Conservation (phyloP, 2,797 vertebrate genomes). For the Argya squamiceps region DNA sequence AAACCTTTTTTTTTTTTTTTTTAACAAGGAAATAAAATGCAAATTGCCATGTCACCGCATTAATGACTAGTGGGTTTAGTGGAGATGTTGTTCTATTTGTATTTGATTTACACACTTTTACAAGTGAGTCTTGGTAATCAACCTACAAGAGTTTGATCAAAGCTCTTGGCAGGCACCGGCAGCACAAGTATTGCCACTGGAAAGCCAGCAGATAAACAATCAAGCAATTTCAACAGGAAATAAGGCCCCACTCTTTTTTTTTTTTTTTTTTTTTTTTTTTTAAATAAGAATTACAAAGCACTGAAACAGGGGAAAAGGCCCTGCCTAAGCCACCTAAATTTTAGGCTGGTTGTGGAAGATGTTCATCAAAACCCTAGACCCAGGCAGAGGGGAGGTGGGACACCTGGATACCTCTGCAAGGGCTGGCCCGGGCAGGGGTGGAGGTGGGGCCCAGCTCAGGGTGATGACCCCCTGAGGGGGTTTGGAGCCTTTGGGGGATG, state of each 20-base stretch:
- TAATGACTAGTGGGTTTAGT: background rate
- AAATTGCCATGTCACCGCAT: accelerated
- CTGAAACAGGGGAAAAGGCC: background rate
- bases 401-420: background rate
- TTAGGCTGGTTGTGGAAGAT: background rate
- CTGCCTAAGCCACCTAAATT: background rate
- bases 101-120: background rate
- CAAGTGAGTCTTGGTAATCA: background rate
- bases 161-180: background rate
- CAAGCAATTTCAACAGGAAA: background rate
- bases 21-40: background rate
- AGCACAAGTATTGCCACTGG: background rate
- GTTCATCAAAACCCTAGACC: background rate
- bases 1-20: accelerated
- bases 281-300: background rate
- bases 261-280: no score
- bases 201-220: background rate
- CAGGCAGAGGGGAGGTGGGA: background rate
- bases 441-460: background rate
- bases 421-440: background rate
- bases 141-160: background rate
- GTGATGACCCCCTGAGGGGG: background rate
- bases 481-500: background rate
- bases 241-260: background rate
- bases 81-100: background rate